Evolutionary conservation across 1,140 invertebrate genomes (phyloP).

Genomic region (Bombus confusus): DNA sequence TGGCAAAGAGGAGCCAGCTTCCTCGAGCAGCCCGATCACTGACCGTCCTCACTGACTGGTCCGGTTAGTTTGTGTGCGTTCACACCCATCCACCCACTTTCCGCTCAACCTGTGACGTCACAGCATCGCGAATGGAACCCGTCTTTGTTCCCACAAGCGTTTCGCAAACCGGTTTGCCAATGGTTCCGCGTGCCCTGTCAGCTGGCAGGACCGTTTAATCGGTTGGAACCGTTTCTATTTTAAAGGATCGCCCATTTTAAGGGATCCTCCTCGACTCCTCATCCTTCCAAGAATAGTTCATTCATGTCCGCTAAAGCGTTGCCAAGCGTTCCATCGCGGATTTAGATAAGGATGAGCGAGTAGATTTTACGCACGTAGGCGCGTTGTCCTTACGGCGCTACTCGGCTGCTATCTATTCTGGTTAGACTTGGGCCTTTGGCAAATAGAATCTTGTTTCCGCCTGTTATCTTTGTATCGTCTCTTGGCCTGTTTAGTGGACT

Average conservation of each 20-base stretch:
- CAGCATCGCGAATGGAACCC: constrained; percentile 70
- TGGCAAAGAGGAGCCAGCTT: neutral
- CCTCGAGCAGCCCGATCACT: constrained; percentile 65
- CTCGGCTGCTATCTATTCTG: constrained; percentile 17
- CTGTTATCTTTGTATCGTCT: too few relatives aligned
- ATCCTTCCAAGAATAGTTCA: constrained; percentile 40
- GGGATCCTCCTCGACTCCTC: neutral
- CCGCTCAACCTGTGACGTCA: constrained; percentile 76
- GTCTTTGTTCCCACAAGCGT: constrained; percentile 80
- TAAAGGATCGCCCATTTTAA: constrained; percentile 34
- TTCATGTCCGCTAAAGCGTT: constrained; percentile 12
- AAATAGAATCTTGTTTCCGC: neutral
- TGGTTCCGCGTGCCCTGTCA: constrained; percentile 75
- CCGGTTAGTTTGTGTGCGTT: constrained; percentile 3
- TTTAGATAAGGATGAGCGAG: constrained; percentile 33
- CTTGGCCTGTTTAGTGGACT: too few relatives aligned
- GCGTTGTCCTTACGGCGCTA: neutral
- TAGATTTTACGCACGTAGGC: neutral
- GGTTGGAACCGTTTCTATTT: constrained; percentile 41
- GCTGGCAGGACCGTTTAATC: constrained; percentile 72
- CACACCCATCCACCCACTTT: constrained; percentile 70
- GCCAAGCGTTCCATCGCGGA: neutral
- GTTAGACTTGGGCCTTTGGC: neutral
- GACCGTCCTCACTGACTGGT: constrained; percentile 72
- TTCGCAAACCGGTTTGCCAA: constrained; percentile 78